Percentiles rank a stretch among this genome's conserved stretches.
Evolutionary conservation across 2,797 vertebrate species (phyloP).

Genomic region (Pitangus sulphuratus): DNA sequence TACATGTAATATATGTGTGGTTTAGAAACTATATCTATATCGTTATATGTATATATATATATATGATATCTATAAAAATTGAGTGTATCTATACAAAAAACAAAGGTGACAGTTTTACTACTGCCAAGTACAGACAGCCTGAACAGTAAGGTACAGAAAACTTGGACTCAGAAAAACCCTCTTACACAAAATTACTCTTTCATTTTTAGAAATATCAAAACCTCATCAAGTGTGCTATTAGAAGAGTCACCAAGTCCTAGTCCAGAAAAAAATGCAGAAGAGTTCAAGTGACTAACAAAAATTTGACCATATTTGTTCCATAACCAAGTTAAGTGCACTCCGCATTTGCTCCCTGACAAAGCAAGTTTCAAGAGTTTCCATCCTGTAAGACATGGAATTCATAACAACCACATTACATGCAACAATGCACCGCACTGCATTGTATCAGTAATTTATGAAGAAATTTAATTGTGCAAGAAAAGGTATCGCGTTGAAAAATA

Average conservation of each 20-base stretch:
- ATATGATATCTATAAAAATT: background rate
- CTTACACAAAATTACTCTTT: background rate
- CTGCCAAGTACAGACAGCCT: background rate
- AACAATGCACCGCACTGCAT: background rate
- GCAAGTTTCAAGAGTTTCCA: background rate
- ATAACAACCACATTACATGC: background rate
- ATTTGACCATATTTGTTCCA: background rate
- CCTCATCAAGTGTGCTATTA: background rate
- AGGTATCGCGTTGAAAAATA: background rate
- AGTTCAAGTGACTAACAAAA: background rate
- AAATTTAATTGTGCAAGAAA: background rate
- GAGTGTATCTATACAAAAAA: background rate
- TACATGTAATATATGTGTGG: background rate
- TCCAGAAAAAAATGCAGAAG: background rate
- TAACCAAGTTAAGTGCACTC: background rate
- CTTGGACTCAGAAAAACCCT: background rate
- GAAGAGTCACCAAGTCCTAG: background rate
- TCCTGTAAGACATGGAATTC: background rate
- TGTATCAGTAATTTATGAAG: background rate
- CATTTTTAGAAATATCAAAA: background rate
- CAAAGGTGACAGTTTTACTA: background rate
- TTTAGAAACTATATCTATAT: background rate
- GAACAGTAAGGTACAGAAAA: background rate
- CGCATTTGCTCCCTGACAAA: background rate
- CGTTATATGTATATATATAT: too few relatives aligned